These are phyloP conservation scores for Aphodius granarius DNA, from an alignment of 2,888 invertebrate species.

Conservation along the genomic window DNA sequence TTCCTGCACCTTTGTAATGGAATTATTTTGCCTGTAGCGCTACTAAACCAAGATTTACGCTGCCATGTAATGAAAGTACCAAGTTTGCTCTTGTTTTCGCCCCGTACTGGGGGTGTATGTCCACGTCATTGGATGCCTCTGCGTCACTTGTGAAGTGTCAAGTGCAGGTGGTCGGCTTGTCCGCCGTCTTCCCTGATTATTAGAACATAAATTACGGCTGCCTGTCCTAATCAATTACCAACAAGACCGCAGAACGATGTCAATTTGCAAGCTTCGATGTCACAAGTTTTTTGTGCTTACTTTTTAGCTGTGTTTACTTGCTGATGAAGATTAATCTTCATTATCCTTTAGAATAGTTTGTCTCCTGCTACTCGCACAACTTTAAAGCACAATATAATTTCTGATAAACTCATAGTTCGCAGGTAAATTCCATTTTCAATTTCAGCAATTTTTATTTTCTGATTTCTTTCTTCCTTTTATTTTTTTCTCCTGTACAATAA, in stretches of 20 bases:
- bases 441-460: no score
- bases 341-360: neutral
- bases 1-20: conserved; percentile 12
- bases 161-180: neutral
- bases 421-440: no score
- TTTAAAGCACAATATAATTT: no score
- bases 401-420: no score
- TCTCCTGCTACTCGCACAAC: neutral
- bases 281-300: neutral
- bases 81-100: neutral
- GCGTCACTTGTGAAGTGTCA: conserved; percentile 2
- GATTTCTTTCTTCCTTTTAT: no score
- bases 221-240: conserved; percentile 10
- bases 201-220: conserved; percentile 5
- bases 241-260: neutral
- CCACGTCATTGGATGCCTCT: neutral
- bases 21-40: conserved; percentile 13
- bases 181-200: conserved; percentile 11
- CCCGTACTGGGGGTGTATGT: neutral
- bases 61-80: conserved; percentile 11
- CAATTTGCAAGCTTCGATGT: conserved; percentile 5
- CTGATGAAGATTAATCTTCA: neutral
- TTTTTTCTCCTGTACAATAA: no score
- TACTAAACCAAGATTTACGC: conserved; percentile 15
- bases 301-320: neutral